Evolutionary conservation across 2,797 vertebrate genomes (phyloP), one percentile per base, ranked within the genome.

Genomic region (Gallinago nigripennis): DNA sequence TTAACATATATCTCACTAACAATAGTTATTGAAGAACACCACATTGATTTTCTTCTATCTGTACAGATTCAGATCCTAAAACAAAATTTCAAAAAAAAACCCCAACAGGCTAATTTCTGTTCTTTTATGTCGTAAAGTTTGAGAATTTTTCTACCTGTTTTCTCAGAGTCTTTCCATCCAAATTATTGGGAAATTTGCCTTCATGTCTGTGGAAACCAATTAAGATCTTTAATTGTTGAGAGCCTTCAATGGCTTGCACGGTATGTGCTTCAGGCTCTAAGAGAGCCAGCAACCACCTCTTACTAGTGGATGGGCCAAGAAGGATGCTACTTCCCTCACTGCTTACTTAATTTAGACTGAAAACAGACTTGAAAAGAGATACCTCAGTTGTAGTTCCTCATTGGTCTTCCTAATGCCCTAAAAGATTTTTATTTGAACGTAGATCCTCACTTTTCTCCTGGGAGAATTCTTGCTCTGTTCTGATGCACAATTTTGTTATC

Each of bases 81-180:
- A 84, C 69, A 8, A 56, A 39, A 54, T 3, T 1, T 2, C 14
- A 30, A 1, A 7, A 3, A 3, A 24, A 39, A 39, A 45, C 2
- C 5, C 12, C 18, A 69, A 10, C 6, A 78, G 24, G 4, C 7
- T 27, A 57, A n/a, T 6, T 58, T 69, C 35, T 82, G 7, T 5
- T 30, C 9, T 25, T 82, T 63, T n/a, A 60, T 51, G 13, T 64
- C 27, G 8, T 54, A 61, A 61, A 54, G 6, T 48, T 24, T 46
- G 20, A 75, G 9, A 24, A 27, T 23, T 82, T 77, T 80, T 61
- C 60, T 25, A 31, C 19, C 8, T 64, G 51, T 65, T 83, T 84
- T 64, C 28, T 33, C 21, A 17, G 5, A 16, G 7, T 78, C 18
- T 83, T 81, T 73, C 41, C 28, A 57, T 54, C 12, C 24, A 45